Evolutionary conservation across 2,113 vertebrate genomes (phyloP).

Genomic region (Bufo bufo): DNA sequence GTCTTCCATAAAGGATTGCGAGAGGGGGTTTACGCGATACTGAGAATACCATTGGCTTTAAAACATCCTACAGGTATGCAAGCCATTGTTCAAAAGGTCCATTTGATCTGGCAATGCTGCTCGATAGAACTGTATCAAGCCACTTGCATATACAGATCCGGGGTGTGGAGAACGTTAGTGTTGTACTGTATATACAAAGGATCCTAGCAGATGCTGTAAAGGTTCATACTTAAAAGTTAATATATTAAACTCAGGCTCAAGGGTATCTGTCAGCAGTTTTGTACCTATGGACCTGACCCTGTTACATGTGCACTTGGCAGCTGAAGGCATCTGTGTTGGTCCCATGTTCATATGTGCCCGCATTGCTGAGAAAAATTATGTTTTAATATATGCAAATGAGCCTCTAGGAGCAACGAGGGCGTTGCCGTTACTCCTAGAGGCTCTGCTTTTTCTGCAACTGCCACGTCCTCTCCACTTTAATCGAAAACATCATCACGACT

Average conservation of each 20-base stretch:
- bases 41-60: not conserved
- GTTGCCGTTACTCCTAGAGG: no score
- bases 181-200: not conserved
- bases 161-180: not conserved
- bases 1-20: conserved; percentile 33
- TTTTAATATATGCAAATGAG: no score
- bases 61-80: not conserved
- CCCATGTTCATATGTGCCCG: no score
- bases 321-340: no score
- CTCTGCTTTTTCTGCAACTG: no score
- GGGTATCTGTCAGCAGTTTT: no score
- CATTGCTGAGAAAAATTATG: no score
- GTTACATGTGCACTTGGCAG: no score
- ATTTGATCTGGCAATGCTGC: not conserved
- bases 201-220: not conserved
- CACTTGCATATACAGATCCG: not conserved
- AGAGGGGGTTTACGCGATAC: not conserved
- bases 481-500: no score
- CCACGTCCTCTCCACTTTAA: no score
- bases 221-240: not conserved
- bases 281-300: no score
- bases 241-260: not conserved
- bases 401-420: no score
- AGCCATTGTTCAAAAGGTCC: not conserved
- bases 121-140: not conserved